Evolutionary conservation across 2,888 invertebrate species (phyloP).

Genomic region (Tenthredo notha): DNA sequence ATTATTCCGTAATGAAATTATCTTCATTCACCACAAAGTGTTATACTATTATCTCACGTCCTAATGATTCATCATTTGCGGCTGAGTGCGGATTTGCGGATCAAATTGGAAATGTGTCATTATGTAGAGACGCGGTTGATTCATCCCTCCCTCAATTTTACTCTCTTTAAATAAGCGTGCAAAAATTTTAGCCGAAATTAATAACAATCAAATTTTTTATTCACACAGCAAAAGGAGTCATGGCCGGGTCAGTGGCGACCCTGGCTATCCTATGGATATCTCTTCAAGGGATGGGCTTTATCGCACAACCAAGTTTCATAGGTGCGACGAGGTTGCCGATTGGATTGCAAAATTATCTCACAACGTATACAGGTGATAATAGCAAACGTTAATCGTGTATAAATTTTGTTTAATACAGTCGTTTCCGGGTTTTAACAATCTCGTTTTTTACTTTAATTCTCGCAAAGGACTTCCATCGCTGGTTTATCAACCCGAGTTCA

Average conservation of each 20-base stretch:
- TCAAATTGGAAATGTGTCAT: too few relatives aligned
- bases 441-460: background rate
- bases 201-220: slow-evolving; percentile 41
- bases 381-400: background rate
- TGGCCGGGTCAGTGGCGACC: slow-evolving; percentile 74
- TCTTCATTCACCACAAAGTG: too few relatives aligned
- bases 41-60: too few relatives aligned
- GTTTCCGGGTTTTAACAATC: background rate
- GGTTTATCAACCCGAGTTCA: slow-evolving; percentile 60
- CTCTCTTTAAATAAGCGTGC: too few relatives aligned
- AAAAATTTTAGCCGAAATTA: background rate
- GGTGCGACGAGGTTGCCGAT: slow-evolving; percentile 66
- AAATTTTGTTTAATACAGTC: too few relatives aligned
- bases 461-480: slow-evolving; percentile 62
- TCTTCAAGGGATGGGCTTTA: slow-evolving; percentile 70
- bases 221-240: slow-evolving; percentile 71
- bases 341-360: slow-evolving; percentile 67
- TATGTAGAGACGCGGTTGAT: too few relatives aligned
- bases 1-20: too few relatives aligned
- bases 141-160: too few relatives aligned
- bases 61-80: too few relatives aligned
- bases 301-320: slow-evolving; percentile 68
- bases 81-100: too few relatives aligned
- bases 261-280: slow-evolving; percentile 71
- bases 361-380: slow-evolving; percentile 65